Evolutionary conservation across 2,113 vertebrate species (phyloP).

Genomic region (Pluvialis apricaria): DNA sequence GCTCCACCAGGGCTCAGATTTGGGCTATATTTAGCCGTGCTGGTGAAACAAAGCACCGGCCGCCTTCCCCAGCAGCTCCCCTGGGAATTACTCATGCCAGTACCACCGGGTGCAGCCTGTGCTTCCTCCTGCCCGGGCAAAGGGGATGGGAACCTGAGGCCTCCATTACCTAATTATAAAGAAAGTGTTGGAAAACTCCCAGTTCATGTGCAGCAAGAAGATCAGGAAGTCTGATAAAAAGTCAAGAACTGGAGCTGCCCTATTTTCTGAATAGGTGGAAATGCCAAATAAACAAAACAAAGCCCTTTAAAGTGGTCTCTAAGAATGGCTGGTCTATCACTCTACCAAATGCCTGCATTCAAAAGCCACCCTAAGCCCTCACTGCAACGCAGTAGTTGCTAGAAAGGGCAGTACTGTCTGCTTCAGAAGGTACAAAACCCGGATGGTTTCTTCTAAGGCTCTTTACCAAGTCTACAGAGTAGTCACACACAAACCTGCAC

Average conservation of each 20-base stretch:
- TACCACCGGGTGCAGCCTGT: not conserved
- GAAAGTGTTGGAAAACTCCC: not conserved
- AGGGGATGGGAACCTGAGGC: not conserved
- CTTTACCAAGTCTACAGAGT: not conserved
- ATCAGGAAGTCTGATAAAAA: slow-evolving; percentile 42
- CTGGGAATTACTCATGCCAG: not conserved
- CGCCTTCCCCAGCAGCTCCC: not conserved
- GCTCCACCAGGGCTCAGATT: not conserved
- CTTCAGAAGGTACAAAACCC: not conserved
- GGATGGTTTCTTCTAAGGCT: not conserved
- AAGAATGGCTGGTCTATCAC: not conserved
- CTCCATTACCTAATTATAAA: not conserved
- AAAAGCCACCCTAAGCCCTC: not conserved
- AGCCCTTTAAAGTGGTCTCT: not conserved
- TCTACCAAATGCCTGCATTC: not conserved
- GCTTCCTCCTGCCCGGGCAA: not conserved
- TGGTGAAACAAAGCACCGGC: not conserved
- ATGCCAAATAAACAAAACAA: slow-evolving; percentile 46
- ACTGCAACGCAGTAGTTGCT: not conserved
- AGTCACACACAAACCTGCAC: not conserved
- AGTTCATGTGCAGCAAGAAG: not conserved
- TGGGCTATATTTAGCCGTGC: not conserved
- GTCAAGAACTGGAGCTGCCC: slow-evolving; percentile 19
- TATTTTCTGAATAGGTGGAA: slow-evolving; percentile 56
- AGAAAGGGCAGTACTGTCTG: not conserved